Evolutionary conservation across 2,888 invertebrate species (phyloP), one percentile per base, ranked within the genome.

Genomic region (Polydrusus cervinus): DNA sequence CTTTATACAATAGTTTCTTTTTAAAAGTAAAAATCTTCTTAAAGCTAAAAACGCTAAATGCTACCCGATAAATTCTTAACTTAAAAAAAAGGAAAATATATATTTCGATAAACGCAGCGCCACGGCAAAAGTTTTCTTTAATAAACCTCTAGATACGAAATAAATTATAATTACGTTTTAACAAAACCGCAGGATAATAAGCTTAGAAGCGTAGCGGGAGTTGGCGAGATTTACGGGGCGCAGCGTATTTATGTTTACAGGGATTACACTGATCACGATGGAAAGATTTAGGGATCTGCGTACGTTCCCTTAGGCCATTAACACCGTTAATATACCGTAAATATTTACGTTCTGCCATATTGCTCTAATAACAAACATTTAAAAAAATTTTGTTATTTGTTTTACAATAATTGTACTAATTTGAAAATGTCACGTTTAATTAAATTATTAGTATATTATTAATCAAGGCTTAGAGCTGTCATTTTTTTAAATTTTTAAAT

Each of bases 101-200:
- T 34, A 60, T 40, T 38, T 60, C 10, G 18, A n/a, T 10, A 38
- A 60, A 60, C 30, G 14, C 57, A 18, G 16, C 57, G 57, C 18
- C 38, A 60, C 8, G 7, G 38, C 16, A 13, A 60, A 60, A 47
- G 10, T 11, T 18, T 60, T 38, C 18, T 11, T 60, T 60, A 60
- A 60, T 60, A 60, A 38, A 38, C 57, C 38, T 38, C 18, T 18
- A 60, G 38, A 55, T 30, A 40, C 25, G 49, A 49, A 70, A 70
- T 74, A 74, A 74, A 47, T 74, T 74, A 64, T 70, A 74, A 74
- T 74, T 74, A 74, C 47, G 61, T 65, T 70, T 62, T 70, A 60
- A 65, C 64, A 57, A 45, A 65, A 74, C 70, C 70, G 70, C 74
- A 70, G 74, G 70, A 65, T 66, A 74, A 74, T 70, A 65, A 64